Evolutionary conservation across 2,113 vertebrate genomes (phyloP).

Genomic region (Stigmatopora nigra): DNA sequence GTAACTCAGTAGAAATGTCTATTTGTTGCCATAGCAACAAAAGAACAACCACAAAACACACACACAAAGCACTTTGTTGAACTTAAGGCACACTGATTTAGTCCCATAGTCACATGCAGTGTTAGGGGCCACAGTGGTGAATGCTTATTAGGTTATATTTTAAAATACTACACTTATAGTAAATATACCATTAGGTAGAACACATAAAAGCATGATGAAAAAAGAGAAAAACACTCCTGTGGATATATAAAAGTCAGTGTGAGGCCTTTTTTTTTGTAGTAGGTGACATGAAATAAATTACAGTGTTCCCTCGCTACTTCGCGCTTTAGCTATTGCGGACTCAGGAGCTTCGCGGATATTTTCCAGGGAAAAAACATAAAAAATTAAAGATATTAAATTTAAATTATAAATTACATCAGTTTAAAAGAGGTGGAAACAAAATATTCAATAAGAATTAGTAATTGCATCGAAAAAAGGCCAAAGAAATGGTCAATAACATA

Average conservation of each 20-base stretch:
- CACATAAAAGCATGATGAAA: background rate
- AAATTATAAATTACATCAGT: no score
- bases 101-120: slow-evolving; percentile 35
- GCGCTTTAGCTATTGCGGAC: no score
- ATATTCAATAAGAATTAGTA: no score
- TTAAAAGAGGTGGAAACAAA: no score
- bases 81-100: slow-evolving; percentile 47
- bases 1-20: background rate
- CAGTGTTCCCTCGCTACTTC: no score
- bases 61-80: background rate
- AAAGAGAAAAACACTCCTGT: slow-evolving; percentile 16
- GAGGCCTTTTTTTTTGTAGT: slow-evolving; percentile 17
- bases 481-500: no score
- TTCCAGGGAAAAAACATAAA: no score
- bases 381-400: no score
- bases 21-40: background rate
- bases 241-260: slow-evolving; percentile 32
- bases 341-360: no score
- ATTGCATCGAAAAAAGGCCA: no score
- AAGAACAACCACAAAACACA: slow-evolving; percentile 8
- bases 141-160: slow-evolving; percentile 29
- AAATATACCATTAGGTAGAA: slow-evolving; percentile 20
- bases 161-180: slow-evolving; percentile 5
- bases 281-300: slow-evolving; percentile 43
- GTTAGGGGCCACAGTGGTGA: slow-evolving; percentile 55